Base-by-base conservation (phyloP, 37 sponge, comb jelly and placozoan genomes). In the Halisarca cf. caerulea region DNA sequence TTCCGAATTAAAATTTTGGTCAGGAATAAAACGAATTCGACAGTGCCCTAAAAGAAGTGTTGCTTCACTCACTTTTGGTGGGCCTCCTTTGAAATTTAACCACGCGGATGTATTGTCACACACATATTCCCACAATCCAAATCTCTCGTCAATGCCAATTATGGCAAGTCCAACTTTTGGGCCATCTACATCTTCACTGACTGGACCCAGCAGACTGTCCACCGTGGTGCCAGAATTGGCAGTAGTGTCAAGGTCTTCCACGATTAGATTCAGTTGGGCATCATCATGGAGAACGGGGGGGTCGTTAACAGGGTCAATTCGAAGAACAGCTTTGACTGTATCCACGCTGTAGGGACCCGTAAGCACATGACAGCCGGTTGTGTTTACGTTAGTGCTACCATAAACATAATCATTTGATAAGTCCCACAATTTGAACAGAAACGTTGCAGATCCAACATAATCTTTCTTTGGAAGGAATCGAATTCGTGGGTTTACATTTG, bases 361-460 rank as follows among this genome's bases (percentile, higher is more conserved):
- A 2, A 93, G 66, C 3, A 66, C 78, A 55, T 96, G 81, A 32
- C 80, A 55, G 3, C 17, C 14, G 0, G 85, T 77, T 2, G 92
- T 87, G 60, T 89, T 70, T 2, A 86, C 86, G 36, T 71, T 47
- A 59, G 47, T 43, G n/a, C 81, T 85, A 9, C 91, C 91, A 33
- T 87, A 72, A 0, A 58, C 34, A 3, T 72, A 62, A 1, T 89
- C 90, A 17, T 89, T 87, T 2, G 97, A 90, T 41, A 91, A 59
- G 47, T 96, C 97, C 97, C 97, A 96, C 21, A 86, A 86, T 23
- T 85, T 30, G 69, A 93, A 96, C 27, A 73, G 61, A 42, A 96
- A 69, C 8, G 78, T 62, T 0, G 53, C 88, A 25, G 57, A 47
- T 15, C 97, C 97, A 62, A 91, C 83, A 85, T 89, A 93, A 62